Conservation (phyloP, 2,797 vertebrate species). For the Girardinus metallicus region DNA sequence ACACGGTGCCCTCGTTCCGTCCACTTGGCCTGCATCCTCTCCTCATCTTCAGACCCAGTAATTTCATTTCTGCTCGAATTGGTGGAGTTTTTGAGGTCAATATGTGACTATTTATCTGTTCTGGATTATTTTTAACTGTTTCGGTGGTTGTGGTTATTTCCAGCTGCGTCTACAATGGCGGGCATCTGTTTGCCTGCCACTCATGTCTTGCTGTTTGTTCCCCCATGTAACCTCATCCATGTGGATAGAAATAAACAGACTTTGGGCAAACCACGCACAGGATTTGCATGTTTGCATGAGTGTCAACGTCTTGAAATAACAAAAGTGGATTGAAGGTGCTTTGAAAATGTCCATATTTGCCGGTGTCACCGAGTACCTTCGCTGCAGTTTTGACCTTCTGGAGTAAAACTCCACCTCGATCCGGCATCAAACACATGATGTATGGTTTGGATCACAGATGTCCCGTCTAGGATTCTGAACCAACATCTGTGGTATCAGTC, state of each 20-base stretch:
- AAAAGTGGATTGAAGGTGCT: conserved; percentile 2
- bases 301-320: conserved; percentile 18
- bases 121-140: conserved; percentile 58
- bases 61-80: conserved; percentile 61
- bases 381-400: conserved; percentile 38
- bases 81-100: conserved; percentile 36
- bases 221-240: conserved; percentile 34
- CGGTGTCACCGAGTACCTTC: conserved; percentile 27
- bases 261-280: conserved; percentile 4
- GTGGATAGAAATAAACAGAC: conserved; percentile 33
- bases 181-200: conserved; percentile 56
- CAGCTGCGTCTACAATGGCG: conserved; percentile 62
- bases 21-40: conserved; percentile 15
- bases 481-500: conserved; percentile 59
- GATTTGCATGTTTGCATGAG: conserved; percentile 14
- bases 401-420: conserved; percentile 30
- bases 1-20: conserved; percentile 3
- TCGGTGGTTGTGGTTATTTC: conserved; percentile 61
- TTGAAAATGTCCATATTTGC: conserved; percentile 26
- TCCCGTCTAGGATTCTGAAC: conserved; percentile 33
- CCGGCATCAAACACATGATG: conserved; percentile 48
- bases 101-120: conserved; percentile 33
- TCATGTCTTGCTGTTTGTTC: conserved; percentile 39
- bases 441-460: conserved; percentile 58
- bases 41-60: conserved; percentile 63